Base-by-base conservation (phyloP, 2,888 invertebrate genomes). In the Nowickia ferox region DNA sequence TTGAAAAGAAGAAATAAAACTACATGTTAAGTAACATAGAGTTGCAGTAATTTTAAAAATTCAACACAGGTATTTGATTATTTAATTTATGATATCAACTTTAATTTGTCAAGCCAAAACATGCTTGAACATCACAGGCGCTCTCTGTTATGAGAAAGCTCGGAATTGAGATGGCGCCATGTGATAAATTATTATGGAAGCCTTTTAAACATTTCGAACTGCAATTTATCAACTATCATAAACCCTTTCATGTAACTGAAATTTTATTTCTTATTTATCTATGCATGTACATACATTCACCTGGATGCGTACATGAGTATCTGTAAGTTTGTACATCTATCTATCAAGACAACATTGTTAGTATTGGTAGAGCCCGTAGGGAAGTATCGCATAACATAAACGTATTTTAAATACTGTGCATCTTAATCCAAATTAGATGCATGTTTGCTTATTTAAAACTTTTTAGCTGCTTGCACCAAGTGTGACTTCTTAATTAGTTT, bases 31-130 rank as follows among this genome's bases (percentile, higher is more conserved):
- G 61, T 17, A 78, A 57, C 74, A 46, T 57, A 55, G 61, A 76
- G 48, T n/a, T 51, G 48, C 17, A 83, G 75, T 66, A 55, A 76
- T 79, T 79, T 86, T 86, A 79, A 76, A 80, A 66, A 86, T 86
- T 79, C 86, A 76, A 72, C 76, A 65, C 86, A 83, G 66, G 86
- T 86, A 77, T 86, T 76, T 80, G 68, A 76, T 75, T 83, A 72
- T 59, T 86, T 86, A 86, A 83, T 83, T 86, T 86, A 80, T 76
- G 83, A 83, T 83, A 72, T 83, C 72, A 80, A 68, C 68, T 86
- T 72, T 80, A 83, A 86, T 86, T 86, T 86, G 83, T 86, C 86
- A 83, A 72, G 19, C 17, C 66, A 68, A 72, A 84, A 74, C 84
- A 77, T 74, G 72, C 59, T 57, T 11, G 42, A 75, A 63, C 44